Evolutionary conservation across 2,797 vertebrate species (phyloP), one percentile per base, ranked within the genome.

Genomic region (Enteromius viviparus): DNA sequence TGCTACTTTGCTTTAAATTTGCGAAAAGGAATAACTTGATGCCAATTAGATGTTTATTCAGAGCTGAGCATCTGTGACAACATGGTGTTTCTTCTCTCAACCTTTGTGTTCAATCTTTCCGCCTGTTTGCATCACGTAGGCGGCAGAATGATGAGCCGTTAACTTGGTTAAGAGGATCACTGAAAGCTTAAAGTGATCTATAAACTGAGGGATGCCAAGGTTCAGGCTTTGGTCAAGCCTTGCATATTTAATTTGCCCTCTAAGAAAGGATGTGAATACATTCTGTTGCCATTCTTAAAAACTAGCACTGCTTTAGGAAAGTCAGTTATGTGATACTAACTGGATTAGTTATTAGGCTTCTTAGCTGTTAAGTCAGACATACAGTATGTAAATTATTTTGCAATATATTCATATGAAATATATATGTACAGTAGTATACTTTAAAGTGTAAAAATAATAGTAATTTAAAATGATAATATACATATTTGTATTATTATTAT

Each of bases 141-240:
- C 75, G 72, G 69, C 69, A 78, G 71, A 88, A 86, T 76, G 77
- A 85, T 86, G 83, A 88, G 81, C 83, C 15, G 78, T 82, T 87
- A 87, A 88, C 85, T 81, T 85, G 83, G 83, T 87, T 87, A 84
- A 87, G 81, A 87, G 80, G 85, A 88, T 85, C 83, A 88, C 74
- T 81, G 78, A 76, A 85, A 85, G 78, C 77, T 78, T 88, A 87
- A 87, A 81, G 78, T 84, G 78, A 84, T 88, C 83, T 79, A 87
- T 86, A 86, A 88, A 83, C 83, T 62, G 49, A 76, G 53, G 49
- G 64, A 82, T 78, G 84, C 55, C 62, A 84, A 81, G 81, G 85
- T 81, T 87, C 84, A 88, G 37, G 66, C 75, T 74, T 62, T 76
- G 64, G 78, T 88, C 83, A 88, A 58, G 62, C 55, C 45, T 76